A percentile compares a stretch with the other conserved stretches of the same genome.
phyloP scores from a whole-genome alignment of 1,140 invertebrate species.

The Drosophila bocqueti region DNA sequence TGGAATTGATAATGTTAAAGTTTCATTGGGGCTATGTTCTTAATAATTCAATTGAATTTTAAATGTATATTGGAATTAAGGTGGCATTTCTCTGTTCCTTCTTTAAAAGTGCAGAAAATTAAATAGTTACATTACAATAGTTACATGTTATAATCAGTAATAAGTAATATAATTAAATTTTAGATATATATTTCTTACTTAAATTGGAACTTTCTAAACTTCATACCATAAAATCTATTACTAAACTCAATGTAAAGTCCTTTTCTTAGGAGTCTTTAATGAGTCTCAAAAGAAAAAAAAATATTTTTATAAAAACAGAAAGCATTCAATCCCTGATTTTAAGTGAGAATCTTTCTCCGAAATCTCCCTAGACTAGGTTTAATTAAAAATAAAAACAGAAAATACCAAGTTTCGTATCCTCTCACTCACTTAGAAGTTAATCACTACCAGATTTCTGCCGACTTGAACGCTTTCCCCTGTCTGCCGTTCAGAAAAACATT shows the following conservation, averaged over 20 bases:
- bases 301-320: not conserved
- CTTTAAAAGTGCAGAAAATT: too few relatives aligned
- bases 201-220: too few relatives aligned
- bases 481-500: slow-evolving; percentile 24
- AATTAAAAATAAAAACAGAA: slow-evolving; percentile 3
- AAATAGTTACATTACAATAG: too few relatives aligned
- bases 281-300: not conserved
- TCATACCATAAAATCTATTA: too few relatives aligned
- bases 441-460: slow-evolving; percentile 16
- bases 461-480: slow-evolving; percentile 22
- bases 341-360: not conserved
- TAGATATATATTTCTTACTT: too few relatives aligned
- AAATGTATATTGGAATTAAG: not conserved
- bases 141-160: too few relatives aligned
- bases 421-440: slow-evolving; percentile 31
- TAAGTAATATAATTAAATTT: too few relatives aligned
- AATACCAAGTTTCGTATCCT: slow-evolving; percentile 6
- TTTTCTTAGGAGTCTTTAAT: too few relatives aligned
- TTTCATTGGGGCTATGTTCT: not conserved
- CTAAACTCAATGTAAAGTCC: too few relatives aligned
- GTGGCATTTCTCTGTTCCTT: too few relatives aligned
- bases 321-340: not conserved
- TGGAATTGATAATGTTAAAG: not conserved
- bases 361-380: not conserved
- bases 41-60: not conserved